Evolutionary conservation across 92 coral and sea anemone genomes (phyloP), one percentile per base, ranked within the genome.

Genomic region (Siderastrea radians): DNA sequence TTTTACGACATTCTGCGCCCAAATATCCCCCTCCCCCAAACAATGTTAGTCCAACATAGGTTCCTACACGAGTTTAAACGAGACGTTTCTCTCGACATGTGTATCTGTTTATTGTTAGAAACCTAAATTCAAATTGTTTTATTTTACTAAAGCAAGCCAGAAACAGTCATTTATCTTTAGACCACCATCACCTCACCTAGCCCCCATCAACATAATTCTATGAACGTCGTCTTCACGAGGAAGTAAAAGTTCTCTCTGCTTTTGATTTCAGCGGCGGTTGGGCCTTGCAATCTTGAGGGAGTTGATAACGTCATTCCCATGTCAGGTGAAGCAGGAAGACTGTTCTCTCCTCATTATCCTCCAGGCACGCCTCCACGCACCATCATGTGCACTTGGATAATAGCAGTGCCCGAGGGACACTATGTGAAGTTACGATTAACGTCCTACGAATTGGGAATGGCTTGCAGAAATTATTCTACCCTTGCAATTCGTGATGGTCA

Each of bases 331-430:
- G n/a, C 77, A n/a, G 95, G 93, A 9, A 8, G 54, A 12, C 16
- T 92, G 15, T 78, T 52, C 80, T 79, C 88, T 72, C 95, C 95
- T 47, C 93, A 86, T 5, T 89, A 68, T 65, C 95, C 95, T 4
- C 66, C 38, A 2, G 57, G 46, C 68, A 69, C 73, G 53, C 80
- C 84, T 6, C 73, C 80, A 1, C 49, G 57, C 4, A 77, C 74
- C 82, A 89, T 76, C 86, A 74, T 26, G 50, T 92, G 95, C 55
- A 88, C 93, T 2, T 92, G 95, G 95, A 38, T 74, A 12, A 85
- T 92, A 38, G 71, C 60, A 69, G 93, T 81, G 2, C 93, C 93
- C 3, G 62, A 68, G 76, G 93, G 82, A 15, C 72, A 89, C 49
- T 62, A 60, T 7, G 80, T 92, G 57, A 91, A 81, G 44, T 78